Base-by-base conservation (phyloP, 2,797 vertebrate genomes). In the Hypotaenidia okinawae region DNA sequence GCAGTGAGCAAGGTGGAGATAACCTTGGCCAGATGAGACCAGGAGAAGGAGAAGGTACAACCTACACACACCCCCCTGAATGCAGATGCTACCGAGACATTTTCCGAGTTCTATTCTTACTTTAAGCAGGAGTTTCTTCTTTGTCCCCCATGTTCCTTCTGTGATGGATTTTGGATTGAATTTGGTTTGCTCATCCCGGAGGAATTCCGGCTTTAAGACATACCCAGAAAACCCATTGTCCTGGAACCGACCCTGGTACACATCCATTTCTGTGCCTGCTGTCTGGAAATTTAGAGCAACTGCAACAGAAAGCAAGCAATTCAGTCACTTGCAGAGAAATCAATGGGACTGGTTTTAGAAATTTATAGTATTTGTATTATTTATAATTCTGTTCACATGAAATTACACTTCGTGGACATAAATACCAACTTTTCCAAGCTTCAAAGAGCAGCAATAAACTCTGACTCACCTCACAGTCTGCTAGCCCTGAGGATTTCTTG, bases 271-370 rank as follows among this genome's bases (percentile, higher is more conserved):
- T 67, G 98, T 97, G 79, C 98, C 97, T 16, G 98, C 97, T 11
- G 99, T 99, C 98, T 99, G 99, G 98, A 99, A 99, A 97, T 99
- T 99, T 75, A 99, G 93, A 24, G 99, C 99, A 98, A 99, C 99
- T 99, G 84, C 47, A 94, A 90, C 67, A 89, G 9, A 93, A 95
- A 83, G 28, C 74, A 74, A 75, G n/a, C 74, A 85, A 74, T 59
- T 75, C 72, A 91, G 76, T 89, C 58, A 89, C 68, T 90, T 92
- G 75, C 84, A 68, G n/a, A 66, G 33, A 83, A 80, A 77, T 80
- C 88, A 49, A 64, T 45, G 41, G 13, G 33, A 64, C 37, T 63
- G 5, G 81, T 90, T 81, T 90, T 59, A 55, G 55, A 75, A 19
- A 45, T 45, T 45, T 19, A 19, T 45, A 45, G 4, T 45, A 45